Evolutionary conservation across 2,113 vertebrate species (phyloP), one percentile per base, ranked within the genome.

Genomic region (Hucho hucho): DNA sequence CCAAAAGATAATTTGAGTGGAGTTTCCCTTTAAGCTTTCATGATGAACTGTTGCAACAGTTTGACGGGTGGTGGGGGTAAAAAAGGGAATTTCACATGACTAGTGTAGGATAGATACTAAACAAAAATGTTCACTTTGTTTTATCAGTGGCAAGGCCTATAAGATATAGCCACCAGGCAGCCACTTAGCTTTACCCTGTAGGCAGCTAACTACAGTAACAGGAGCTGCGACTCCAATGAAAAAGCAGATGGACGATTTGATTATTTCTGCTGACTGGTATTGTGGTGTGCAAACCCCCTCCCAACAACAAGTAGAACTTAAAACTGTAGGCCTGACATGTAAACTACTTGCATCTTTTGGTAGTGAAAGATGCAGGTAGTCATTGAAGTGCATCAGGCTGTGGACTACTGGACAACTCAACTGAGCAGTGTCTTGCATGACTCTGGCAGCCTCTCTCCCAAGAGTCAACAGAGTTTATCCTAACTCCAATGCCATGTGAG

Each of bases 211-310:
- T 69, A 69, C 32, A 13, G 67, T 69, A 69, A 69, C 37, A 46
- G 7, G n/a, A 46, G 67, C 67, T 46, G 67, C 28, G 3, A 69
- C n/a, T 6, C 32, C 20, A 46, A 22, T 69, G 37, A 69, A 72
- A 47, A 29, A 68, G 28, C 65, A 68, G 65, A 32, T 32, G 29
- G 12, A 32, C 73, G 20, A 76, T 66, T 64, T 74, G 46, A 37
- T 73, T 25, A 49, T 37, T 64, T 25, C 24, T 28, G 63, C 25
- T 64, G 25, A 63, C 59, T 1, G 6, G 24, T 26, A 4, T 49
- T 14, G 1, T 64, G 22, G 22, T 26, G 24, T 6, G 22, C 25
- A 64, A 64, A 13, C 7, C 59, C 20, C 6, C 25, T 28, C 22
- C 22, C 59, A 28, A 28, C 63, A 64, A 64, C 63, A 64, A n/a